Base-by-base conservation (phyloP, 2,888 invertebrate species). In the Clepsis dumicolana region DNA sequence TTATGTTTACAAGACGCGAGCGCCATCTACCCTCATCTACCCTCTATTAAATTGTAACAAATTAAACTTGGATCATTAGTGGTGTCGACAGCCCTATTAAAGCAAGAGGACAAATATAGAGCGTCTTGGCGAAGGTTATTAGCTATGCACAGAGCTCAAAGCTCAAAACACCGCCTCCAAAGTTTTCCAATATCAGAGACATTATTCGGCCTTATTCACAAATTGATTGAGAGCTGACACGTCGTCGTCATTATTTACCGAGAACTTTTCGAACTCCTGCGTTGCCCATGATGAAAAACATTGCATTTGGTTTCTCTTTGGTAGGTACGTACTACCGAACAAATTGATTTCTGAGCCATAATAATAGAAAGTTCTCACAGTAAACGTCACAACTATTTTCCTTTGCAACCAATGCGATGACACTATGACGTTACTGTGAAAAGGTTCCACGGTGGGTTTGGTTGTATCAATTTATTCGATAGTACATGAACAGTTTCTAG, bases 181-280 rank as follows among this genome's bases (percentile, higher is more conserved):
- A 90, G 85, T 90, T 89, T 87, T 79, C 85, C 86, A 90, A 90
- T 90, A 88, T 86, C 84, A 80, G 75, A 77, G 79, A 83, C 87
- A 84, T 85, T 85, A 85, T 87, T 87, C 79, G 76, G 61, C 78
- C 78, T 81, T 81, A 81, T 81, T 84, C 85, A 82, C 75, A 82
- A 83, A 85, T 85, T 80, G 73, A 76, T 76, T 78, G 70, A 32
- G 21, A 75, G 72, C 72, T 74, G 74, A 74, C 77, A 80, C 81
- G 77, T 77, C 77, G 75, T 77, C 73, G 75, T 79, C 79, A 77
- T 82, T 80, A 82, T 75, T 77, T 80, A 81, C 77, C 78, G 79
- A 75, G 75, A 79, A 80, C 73, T 74, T 79, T 80, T 65, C 38
- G 60, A 62, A 57, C 54, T 71, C 64, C 48, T 50, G 44, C 16